Evolutionary conservation across 2,888 invertebrate species (phyloP), one percentile per base, ranked within the genome.

Genomic region (Dendrolimus pini): DNA sequence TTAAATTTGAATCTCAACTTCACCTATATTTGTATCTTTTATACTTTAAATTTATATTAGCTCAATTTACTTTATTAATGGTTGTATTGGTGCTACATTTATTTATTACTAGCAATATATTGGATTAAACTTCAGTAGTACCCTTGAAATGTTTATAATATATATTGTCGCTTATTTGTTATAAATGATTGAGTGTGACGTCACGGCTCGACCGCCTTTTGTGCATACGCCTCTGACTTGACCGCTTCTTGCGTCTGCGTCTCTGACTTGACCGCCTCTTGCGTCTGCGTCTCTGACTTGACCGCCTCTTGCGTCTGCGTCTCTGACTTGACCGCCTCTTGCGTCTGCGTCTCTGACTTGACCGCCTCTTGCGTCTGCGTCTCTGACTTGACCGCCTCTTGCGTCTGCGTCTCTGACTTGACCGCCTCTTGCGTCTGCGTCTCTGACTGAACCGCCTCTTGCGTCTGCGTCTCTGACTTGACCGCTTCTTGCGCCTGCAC

Each of bases 161-260:
- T 87, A 85, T 87, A 88, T 83, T 86, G 80, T 80, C 67, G 67
- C 74, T 81, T 76, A 75, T 76, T 80, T 80, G 77, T 70, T 64
- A 78, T 30, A 78, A 83, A 69, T 73, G 82, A 82, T 62, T 72
- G 86, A 89, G 86, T 88, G 10, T 68, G 67, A 71, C 69, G 85
- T 86, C 87, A 87, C 82, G 88, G 74, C 65, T 72, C 77, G n/a
- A 70, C 30, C 30, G 30, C 30, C 30, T 30, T 30, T 30, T 30
- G 30, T 3, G 30, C 6, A 3, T 30, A 6, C 30, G 30, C 30
- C 30, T 30, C 30, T 6, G 30, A 30, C 30, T 30, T 30, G 30
- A 30, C 66, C 30, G 74, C 60, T 53, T 71, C 66, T 55, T 64
- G 72, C 65, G 66, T 61, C 55, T 72, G 80, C 54, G 65, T 60